Evolutionary conservation across 2,797 vertebrate species (phyloP).

Genomic region (Helostoma temminkii): DNA sequence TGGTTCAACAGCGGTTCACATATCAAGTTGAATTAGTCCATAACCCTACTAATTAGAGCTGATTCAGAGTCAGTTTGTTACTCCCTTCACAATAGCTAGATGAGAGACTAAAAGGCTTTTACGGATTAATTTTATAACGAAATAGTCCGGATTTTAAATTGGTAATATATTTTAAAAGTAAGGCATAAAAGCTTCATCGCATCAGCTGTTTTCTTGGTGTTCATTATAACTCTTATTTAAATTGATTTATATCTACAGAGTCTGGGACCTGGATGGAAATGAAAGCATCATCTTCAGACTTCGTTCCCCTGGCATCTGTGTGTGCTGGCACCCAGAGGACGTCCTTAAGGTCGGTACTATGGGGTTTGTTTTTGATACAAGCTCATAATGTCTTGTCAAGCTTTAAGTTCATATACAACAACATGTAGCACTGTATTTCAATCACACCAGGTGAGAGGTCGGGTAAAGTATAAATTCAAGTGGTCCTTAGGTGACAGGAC

Average conservation of each 20-base stretch:
- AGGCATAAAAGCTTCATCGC: slow-evolving; percentile 1
- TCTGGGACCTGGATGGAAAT: slow-evolving; percentile 95
- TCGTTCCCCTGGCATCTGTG: slow-evolving; percentile 94
- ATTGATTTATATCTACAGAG: slow-evolving; percentile 76
- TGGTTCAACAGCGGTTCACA: slow-evolving; percentile 38
- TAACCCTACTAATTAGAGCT: slow-evolving; percentile 42
- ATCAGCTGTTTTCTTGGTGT: slow-evolving; percentile 21
- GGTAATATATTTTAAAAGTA: slow-evolving; percentile 11
- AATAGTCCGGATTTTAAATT: neutral
- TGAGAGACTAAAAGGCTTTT: neutral
- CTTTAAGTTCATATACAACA: neutral
- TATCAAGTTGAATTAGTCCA: slow-evolving; percentile 40
- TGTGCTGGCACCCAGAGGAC: slow-evolving; percentile 98
- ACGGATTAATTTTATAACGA: neutral
- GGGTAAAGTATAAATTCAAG: neutral
- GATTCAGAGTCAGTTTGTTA: slow-evolving; percentile 36
- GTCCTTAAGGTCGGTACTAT: slow-evolving; percentile 88
- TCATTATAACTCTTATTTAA: neutral
- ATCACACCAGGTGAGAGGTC: neutral
- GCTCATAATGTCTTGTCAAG: neutral
- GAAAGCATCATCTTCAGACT: slow-evolving; percentile 90
- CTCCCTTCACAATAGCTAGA: slow-evolving; percentile 17
- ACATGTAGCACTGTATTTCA: neutral
- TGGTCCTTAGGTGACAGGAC: no score
- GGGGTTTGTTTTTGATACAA: slow-evolving; percentile 2